Percentiles rank a stretch among this genome's conserved stretches.
Evolutionary conservation across 2,888 invertebrate genomes (phyloP).

Genomic region (Ecdyonurus torrentis): DNA sequence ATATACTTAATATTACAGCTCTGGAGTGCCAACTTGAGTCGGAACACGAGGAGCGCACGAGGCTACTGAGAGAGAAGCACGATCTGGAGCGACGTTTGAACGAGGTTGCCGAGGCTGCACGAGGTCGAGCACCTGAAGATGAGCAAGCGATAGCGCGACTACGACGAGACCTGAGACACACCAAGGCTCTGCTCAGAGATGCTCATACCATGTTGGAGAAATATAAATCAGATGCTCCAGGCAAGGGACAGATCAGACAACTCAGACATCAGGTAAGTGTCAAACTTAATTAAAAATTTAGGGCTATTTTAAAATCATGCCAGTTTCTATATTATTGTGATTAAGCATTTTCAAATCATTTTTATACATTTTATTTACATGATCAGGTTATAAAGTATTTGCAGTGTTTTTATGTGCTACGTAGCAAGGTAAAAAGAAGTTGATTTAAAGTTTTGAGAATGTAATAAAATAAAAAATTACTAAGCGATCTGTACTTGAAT

Average conservation of each 20-base stretch:
- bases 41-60: slow-evolving; percentile 81
- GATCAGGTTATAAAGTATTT: background rate
- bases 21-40: slow-evolving; percentile 83
- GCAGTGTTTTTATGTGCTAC: background rate
- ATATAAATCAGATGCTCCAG: slow-evolving; percentile 70
- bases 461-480: too few species aligned
- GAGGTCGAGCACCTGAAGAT: slow-evolving; percentile 55
- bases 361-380: too few species aligned
- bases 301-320: too few species aligned
- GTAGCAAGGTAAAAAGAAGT: too few species aligned
- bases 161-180: slow-evolving; percentile 72
- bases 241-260: slow-evolving; percentile 57
- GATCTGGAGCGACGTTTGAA: slow-evolving; percentile 76
- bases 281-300: too few species aligned
- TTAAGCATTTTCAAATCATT: too few species aligned
- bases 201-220: slow-evolving; percentile 84
- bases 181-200: slow-evolving; percentile 76
- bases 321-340: too few species aligned
- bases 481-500: too few species aligned
- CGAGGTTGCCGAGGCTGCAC: slow-evolving; percentile 58
- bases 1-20: too few species aligned
- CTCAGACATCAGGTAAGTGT: slow-evolving; percentile 48
- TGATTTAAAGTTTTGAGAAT: too few species aligned
- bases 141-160: slow-evolving; percentile 52
- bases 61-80: slow-evolving; percentile 73